Percentiles rank a stretch among this genome's conserved stretches.
Conservation (phyloP, 2,113 vertebrate species). For the Aleadryas rufinucha region DNA sequence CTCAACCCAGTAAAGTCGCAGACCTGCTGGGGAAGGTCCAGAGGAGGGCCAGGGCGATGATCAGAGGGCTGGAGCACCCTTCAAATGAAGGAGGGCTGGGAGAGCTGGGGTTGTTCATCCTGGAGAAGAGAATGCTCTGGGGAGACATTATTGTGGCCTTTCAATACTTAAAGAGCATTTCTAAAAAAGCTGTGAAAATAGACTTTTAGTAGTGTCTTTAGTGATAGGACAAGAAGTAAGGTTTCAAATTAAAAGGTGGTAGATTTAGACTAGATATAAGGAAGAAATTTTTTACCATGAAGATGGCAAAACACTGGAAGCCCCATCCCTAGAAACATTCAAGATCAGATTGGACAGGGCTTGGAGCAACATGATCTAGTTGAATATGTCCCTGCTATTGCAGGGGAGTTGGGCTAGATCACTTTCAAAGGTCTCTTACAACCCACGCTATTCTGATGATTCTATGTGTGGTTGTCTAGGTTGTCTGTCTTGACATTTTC, state of each 20-base stretch:
- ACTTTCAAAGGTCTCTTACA: background rate
- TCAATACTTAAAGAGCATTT: accelerated
- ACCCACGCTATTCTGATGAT: background rate
- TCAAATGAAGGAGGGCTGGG: background rate
- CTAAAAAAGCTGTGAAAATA: background rate
- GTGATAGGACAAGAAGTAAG: background rate
- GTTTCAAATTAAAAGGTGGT: background rate
- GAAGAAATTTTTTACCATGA: background rate
- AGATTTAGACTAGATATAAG: background rate
- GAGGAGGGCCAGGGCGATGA: background rate
- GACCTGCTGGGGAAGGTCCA: background rate
- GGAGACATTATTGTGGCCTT: background rate
- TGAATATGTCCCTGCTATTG: background rate
- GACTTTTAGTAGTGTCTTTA: background rate
- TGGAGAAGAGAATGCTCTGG: background rate
- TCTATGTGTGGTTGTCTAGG: background rate
- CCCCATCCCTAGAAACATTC: background rate
- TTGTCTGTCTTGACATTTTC: background rate
- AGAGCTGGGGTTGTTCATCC: background rate
- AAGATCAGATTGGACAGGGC: background rate
- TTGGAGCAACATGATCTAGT: background rate
- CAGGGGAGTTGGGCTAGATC: background rate
- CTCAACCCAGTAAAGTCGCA: background rate
- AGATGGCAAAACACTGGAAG: background rate
- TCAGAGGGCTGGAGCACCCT: background rate